Percentiles rank a stretch among this genome's conserved stretches.
Conservation (phyloP, 2,797 vertebrate species). For the Molossus alvarezi region DNA sequence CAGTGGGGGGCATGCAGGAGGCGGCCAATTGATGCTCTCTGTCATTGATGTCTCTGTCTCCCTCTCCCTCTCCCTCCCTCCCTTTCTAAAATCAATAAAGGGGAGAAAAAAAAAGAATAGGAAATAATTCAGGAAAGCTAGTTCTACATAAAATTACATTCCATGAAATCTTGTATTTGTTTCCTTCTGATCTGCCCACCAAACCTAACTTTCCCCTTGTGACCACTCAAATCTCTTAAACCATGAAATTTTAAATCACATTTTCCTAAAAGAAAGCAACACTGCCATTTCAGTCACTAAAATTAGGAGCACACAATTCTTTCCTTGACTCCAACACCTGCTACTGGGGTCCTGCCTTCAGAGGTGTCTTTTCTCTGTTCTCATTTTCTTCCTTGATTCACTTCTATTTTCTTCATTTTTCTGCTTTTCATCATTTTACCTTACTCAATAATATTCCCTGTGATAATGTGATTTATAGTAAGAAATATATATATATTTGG, state of each 20-base stretch:
- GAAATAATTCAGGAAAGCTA: constrained; percentile 31
- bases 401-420: constrained; percentile 54
- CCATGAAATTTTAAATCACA: constrained; percentile 20
- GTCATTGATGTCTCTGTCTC: neutral
- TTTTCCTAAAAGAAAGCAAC: constrained; percentile 49
- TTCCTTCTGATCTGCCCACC: constrained; percentile 34
- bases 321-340: neutral
- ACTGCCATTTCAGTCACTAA: constrained; percentile 24
- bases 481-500: neutral
- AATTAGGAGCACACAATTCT: neutral
- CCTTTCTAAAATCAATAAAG: neutral
- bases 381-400: constrained; percentile 49
- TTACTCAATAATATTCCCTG: neutral
- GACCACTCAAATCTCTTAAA: constrained; percentile 37
- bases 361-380: neutral
- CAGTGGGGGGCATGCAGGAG: neutral
- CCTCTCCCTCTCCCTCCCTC: neutral
- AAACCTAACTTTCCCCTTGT: neutral
- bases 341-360: neutral
- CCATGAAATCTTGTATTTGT: constrained; percentile 16
- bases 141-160: constrained; percentile 49
- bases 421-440: neutral
- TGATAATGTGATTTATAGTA: neutral
- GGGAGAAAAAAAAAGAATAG: neutral
- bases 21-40: neutral